Evolutionary conservation across 1,140 invertebrate species (phyloP).

Genomic region (Mactra quadrangularis): DNA sequence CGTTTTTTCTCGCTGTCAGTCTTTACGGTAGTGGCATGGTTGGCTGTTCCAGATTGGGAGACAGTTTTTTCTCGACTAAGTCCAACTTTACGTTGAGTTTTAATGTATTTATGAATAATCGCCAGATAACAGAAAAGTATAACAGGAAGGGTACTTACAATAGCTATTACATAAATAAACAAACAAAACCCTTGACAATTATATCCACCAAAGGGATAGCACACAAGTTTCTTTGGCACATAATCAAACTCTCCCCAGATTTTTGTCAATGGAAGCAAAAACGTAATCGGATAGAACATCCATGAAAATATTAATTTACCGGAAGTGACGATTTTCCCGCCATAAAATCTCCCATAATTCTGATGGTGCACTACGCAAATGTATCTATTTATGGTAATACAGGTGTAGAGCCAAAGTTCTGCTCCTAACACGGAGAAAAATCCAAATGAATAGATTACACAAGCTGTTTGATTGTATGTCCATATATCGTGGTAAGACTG

Average conservation of each 20-base stretch:
- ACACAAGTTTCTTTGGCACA: conserved; percentile 45
- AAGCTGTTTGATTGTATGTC: conserved; percentile 14
- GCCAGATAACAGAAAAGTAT: conserved; percentile 41
- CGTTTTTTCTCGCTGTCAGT: conserved; percentile 23
- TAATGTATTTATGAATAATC: conserved; percentile 42
- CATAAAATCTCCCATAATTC: conserved; percentile 14
- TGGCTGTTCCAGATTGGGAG: neutral
- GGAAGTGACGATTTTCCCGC: neutral
- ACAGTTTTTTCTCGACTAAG: conserved; percentile 13
- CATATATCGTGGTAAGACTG: conserved; percentile 46
- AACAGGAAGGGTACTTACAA: conserved; percentile 30
- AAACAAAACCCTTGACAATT: conserved; percentile 57
- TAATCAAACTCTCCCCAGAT: conserved; percentile 44
- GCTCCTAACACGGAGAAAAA: conserved; percentile 47
- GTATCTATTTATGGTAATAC: conserved; percentile 51
- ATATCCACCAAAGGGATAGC: conserved; percentile 43
- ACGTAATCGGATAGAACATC: conserved; percentile 49
- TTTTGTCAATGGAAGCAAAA: conserved; percentile 39
- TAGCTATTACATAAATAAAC: conserved; percentile 36
- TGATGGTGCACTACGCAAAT: conserved; percentile 34
- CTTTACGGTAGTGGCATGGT: neutral
- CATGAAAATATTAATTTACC: conserved; percentile 23
- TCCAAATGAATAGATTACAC: conserved; percentile 24
- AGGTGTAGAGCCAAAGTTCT: conserved; percentile 52
- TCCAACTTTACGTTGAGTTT: conserved; percentile 34